A percentile compares a stretch with the other conserved stretches of the same genome.
These are phyloP conservation scores for Sorex fumeus DNA, from an alignment of 2,113 vertebrate genomes.

Conservation along the genomic window DNA sequence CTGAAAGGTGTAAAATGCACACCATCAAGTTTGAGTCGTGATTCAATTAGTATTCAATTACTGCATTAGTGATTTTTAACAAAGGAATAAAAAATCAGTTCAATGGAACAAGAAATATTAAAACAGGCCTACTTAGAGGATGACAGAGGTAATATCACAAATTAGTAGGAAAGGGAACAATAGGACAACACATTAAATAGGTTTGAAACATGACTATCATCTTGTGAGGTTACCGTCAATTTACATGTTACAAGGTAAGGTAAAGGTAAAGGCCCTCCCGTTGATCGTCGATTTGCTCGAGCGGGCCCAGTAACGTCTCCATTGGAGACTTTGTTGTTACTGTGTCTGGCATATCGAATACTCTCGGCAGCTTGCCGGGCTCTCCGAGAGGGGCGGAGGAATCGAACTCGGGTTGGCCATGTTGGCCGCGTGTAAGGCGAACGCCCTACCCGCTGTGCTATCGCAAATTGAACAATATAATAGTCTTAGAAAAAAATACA, in stretches of 20 bases:
- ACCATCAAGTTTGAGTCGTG: neutral
- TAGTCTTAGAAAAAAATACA: neutral
- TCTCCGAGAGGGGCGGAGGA: too few species aligned
- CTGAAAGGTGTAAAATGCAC: neutral
- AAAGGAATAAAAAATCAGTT: neutral
- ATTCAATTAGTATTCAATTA: neutral
- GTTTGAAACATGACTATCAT: neutral
- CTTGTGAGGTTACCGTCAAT: neutral
- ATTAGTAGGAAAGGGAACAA: neutral
- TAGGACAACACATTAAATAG: neutral
- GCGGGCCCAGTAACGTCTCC: too few species aligned
- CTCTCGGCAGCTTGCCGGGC: too few species aligned
- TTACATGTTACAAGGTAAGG: conserved; percentile 24
- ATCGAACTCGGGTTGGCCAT: too few species aligned
- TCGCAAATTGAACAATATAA: neutral
- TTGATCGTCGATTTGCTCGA: too few species aligned
- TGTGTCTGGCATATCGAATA: too few species aligned
- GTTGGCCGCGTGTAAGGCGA: too few species aligned
- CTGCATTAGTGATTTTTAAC: neutral
- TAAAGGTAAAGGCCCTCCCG: too few species aligned
- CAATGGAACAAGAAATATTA: neutral
- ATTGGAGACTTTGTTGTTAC: too few species aligned
- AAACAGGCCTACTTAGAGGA: neutral
- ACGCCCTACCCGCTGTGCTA: too few species aligned
- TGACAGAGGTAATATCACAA: neutral